Percentiles rank a stretch among this genome's conserved stretches.
phyloP scores from a whole-genome alignment of 1,140 invertebrate species.

The Hyles vespertilio region DNA sequence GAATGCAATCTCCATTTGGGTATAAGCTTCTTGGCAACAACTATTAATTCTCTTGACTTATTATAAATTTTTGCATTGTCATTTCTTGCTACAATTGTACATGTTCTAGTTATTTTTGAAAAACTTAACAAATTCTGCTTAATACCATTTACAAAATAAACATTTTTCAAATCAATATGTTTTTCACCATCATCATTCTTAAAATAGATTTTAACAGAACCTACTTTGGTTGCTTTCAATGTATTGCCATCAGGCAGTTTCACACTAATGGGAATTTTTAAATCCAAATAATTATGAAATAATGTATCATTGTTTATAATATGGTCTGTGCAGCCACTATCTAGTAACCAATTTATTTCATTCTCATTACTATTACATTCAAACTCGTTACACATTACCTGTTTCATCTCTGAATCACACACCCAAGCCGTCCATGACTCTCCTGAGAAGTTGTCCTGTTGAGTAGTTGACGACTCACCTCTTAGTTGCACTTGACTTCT shows the following conservation, averaged over 20 bases:
- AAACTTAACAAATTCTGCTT: conserved; percentile 41
- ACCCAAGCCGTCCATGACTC: too few relatives aligned
- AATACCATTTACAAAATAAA: conserved; percentile 39
- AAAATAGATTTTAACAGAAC: conserved; percentile 26
- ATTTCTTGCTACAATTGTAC: conserved; percentile 32
- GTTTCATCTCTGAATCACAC: too few relatives aligned
- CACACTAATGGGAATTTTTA: conserved; percentile 40
- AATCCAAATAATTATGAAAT: conserved; percentile 38
- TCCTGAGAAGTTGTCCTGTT: too few relatives aligned
- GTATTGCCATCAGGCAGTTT: conserved; percentile 29
- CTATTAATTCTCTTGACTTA: too few relatives aligned
- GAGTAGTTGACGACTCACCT: too few relatives aligned
- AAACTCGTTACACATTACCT: too few relatives aligned
- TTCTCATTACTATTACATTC: too few relatives aligned
- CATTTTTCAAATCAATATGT: conserved; percentile 33
- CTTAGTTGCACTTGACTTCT: too few relatives aligned
- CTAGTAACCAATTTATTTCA: conserved; percentile 48
- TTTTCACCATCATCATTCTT: conserved; percentile 24
- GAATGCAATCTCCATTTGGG: too few relatives aligned
- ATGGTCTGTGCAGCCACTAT: conserved; percentile 54
- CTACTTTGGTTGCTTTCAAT: conserved; percentile 46
- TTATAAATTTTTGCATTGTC: conserved; percentile 32
- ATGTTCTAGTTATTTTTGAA: conserved; percentile 31
- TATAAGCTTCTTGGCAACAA: too few relatives aligned
- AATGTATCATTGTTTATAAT: conserved; percentile 49